Evolutionary conservation across 2,888 invertebrate species (phyloP).

Genomic region (Globia sparganii): DNA sequence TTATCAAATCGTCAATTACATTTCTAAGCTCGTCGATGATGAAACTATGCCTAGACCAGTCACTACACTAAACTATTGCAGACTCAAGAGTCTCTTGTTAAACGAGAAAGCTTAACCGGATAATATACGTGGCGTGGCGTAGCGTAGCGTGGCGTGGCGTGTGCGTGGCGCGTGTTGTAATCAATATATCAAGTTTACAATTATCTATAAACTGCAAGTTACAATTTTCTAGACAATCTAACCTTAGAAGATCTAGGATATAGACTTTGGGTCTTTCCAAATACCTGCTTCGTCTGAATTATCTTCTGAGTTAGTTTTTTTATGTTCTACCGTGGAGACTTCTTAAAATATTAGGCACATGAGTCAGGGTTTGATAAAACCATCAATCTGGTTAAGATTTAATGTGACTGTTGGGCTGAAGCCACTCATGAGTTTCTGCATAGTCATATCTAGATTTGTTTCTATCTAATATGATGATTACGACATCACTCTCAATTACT

Average conservation of each 20-base stretch:
- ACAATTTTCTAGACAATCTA: slow-evolving; percentile 17
- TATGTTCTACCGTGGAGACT: not conserved
- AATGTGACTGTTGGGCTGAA: not conserved
- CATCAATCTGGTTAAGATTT: not conserved
- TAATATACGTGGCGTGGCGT: slow-evolving; percentile 13
- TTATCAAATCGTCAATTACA: slow-evolving; percentile 31
- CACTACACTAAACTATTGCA: slow-evolving; percentile 30
- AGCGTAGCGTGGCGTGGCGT: too few relatives aligned
- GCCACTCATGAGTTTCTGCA: not conserved
- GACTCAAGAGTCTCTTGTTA: slow-evolving; percentile 1
- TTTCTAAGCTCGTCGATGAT: slow-evolving; percentile 26
- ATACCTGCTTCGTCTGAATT: not conserved
- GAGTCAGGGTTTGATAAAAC: not conserved
- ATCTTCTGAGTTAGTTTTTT: not conserved
- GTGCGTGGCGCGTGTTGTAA: too few relatives aligned
- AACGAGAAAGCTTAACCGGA: slow-evolving; percentile 25
- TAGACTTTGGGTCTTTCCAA: not conserved
- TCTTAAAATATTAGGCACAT: not conserved
- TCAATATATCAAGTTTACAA: slow-evolving; percentile 20
- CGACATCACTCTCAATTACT: not conserved
- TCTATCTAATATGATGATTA: not conserved
- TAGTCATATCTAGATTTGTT: not conserved
- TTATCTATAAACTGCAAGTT: slow-evolving; percentile 9
- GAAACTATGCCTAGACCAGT: slow-evolving; percentile 24
- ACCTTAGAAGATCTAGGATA: slow-evolving; percentile 12